These are phyloP conservation scores for Bugulina stolonifera DNA, from an alignment of 2,888 invertebrate genomes.

Conservation along the genomic window DNA sequence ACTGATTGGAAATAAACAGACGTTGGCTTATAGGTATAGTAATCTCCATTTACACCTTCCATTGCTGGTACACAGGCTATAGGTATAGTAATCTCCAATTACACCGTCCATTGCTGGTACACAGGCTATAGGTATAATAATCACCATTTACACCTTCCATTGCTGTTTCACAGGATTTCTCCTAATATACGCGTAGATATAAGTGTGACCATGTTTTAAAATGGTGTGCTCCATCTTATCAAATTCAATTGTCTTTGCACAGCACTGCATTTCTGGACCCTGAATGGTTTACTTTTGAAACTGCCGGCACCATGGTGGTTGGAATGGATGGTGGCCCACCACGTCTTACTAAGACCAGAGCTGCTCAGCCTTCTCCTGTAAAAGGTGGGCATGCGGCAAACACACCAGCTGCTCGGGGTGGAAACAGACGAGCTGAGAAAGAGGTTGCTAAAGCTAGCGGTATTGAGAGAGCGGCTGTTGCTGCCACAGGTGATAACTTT, in stretches of 20 bases:
- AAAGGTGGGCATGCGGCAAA: background rate
- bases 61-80: too few species aligned
- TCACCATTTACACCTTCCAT: too few species aligned
- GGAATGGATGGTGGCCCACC: conserved; percentile 45
- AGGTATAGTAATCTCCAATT: too few species aligned
- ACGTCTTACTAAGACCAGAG: background rate
- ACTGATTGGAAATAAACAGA: conserved; percentile 36
- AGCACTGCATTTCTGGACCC: conserved; percentile 49
- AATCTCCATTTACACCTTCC: too few species aligned
- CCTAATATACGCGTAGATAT: too few species aligned
- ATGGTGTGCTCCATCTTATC: too few species aligned
- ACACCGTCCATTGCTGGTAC: too few species aligned
- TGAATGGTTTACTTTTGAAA: conserved; percentile 51
- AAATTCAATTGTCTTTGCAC: too few species aligned
- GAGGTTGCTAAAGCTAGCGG: conserved; percentile 35
- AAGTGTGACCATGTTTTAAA: too few species aligned
- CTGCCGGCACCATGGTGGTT: conserved; percentile 46
- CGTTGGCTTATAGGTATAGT: conserved; percentile 38
- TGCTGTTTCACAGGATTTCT: too few species aligned
- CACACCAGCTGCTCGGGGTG: background rate
- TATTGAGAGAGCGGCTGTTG: conserved; percentile 48
- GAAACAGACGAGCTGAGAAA: background rate
- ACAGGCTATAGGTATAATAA: too few species aligned
- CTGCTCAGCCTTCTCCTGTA: background rate
- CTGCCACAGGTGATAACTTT: conserved; percentile 39